Conservation (phyloP, 2,888 invertebrate genomes). For the Tetanocera ferruginea region DNA sequence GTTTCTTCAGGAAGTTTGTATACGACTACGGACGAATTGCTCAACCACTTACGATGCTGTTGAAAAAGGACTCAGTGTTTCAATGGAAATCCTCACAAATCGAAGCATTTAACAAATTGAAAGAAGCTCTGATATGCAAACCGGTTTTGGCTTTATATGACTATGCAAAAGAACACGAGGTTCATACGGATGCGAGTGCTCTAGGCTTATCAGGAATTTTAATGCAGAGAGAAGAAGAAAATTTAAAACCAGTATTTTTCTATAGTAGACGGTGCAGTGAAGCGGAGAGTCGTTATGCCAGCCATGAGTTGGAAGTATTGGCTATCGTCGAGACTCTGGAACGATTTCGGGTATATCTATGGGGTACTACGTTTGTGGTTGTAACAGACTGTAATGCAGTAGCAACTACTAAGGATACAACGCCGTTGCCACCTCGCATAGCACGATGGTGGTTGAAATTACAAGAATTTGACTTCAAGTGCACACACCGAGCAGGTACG, state of each 20-base stretch:
- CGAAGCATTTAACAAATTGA: conserved; percentile 40
- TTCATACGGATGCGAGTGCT: conserved; percentile 22
- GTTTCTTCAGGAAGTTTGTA: conserved; percentile 45
- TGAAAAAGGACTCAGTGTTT: conserved; percentile 41
- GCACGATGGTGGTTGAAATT: conserved; percentile 35
- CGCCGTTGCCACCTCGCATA: conserved; percentile 4
- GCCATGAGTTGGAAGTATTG: conserved; percentile 63
- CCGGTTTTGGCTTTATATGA: conserved; percentile 34
- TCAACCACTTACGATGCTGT: conserved; percentile 38
- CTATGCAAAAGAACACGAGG: conserved; percentile 20
- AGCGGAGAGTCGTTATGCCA: conserved; percentile 52
- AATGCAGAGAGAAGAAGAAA: conserved; percentile 27
- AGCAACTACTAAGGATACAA: conserved; percentile 2
- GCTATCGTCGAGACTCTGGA: conserved; percentile 55
- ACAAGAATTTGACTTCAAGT: conserved; percentile 26
- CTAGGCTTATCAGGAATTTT: conserved; percentile 28
- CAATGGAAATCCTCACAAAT: conserved; percentile 38
- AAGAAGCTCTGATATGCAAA: conserved; percentile 17
- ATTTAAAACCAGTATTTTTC: neutral
- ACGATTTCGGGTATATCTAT: conserved; percentile 39
- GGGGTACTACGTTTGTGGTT: conserved; percentile 35
- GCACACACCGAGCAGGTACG: neutral
- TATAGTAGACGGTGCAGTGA: conserved; percentile 16
- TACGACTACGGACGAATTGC: conserved; percentile 34
- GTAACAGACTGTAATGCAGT: conserved; percentile 25